A percentile compares a stretch with the other conserved stretches of the same genome.
Evolutionary conservation across 2,797 vertebrate species (phyloP).

Genomic region (Platalea minor): DNA sequence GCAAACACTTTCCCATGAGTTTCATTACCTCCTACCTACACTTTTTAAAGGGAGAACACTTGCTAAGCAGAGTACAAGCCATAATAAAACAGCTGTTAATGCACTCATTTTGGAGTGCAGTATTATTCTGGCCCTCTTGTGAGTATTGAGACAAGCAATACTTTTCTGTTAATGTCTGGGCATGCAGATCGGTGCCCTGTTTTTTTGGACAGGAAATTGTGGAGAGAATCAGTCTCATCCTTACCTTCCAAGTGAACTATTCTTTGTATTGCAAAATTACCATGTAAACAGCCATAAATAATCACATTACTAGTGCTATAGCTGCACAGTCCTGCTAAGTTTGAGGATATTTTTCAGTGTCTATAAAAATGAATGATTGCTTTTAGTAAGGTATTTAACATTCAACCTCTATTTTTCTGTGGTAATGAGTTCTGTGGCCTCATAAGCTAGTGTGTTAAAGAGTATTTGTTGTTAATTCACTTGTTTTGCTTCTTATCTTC

Average conservation of each 20-base stretch:
- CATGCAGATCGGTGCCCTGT: background rate
- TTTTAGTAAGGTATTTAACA: conserved; percentile 26
- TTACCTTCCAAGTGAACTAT: background rate
- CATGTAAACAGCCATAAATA: background rate
- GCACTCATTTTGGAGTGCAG: background rate
- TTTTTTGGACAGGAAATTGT: background rate
- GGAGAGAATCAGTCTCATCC: background rate
- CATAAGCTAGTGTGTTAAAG: background rate
- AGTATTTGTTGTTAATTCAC: background rate
- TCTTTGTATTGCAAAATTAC: background rate
- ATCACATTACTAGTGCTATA: background rate
- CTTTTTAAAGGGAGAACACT: background rate
- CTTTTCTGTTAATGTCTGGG: background rate
- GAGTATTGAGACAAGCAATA: background rate
- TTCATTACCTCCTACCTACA: background rate
- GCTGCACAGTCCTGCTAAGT: background rate
- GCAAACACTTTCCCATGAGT: background rate
- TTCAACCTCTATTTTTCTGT: background rate
- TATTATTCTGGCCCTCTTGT: background rate
- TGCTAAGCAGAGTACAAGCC: background rate
- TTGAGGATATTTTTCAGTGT: conserved; percentile 27
- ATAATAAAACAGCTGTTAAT: background rate
- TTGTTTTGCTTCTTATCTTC: background rate
- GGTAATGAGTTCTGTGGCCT: conserved; percentile 30
- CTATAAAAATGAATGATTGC: background rate